Conservation (phyloP, 1,140 invertebrate genomes). For the Drosophila nasuta region DNA sequence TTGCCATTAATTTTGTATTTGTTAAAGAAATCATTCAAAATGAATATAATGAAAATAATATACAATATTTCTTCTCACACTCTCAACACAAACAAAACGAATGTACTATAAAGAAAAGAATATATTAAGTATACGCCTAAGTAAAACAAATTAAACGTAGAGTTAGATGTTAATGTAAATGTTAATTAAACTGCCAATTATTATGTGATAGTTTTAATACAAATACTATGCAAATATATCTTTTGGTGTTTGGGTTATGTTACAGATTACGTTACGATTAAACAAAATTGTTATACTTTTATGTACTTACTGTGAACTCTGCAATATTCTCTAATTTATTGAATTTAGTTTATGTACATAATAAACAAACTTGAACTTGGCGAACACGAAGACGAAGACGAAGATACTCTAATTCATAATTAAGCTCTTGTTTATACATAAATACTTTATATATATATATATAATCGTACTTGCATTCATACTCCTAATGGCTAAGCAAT, state of each 20-base stretch:
- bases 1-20: slow-evolving; percentile 76
- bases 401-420: slow-evolving; percentile 56
- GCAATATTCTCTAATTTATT: slow-evolving; percentile 82
- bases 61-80: slow-evolving; percentile 24
- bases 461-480: slow-evolving; percentile 5
- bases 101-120: slow-evolving; percentile 32
- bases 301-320: slow-evolving; percentile 56
- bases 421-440: slow-evolving; percentile 43
- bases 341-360: slow-evolving; percentile 67
- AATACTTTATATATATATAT: slow-evolving; percentile 4
- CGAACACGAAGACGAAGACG: slow-evolving; percentile 3
- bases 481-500: slow-evolving; percentile 10
- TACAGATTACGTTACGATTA: slow-evolving; percentile 41
- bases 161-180: slow-evolving; percentile 43
- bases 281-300: slow-evolving; percentile 39
- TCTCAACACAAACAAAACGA: not conserved
- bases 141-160: slow-evolving; percentile 48
- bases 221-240: slow-evolving; percentile 46
- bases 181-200: slow-evolving; percentile 79
- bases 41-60: not conserved
- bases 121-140: slow-evolving; percentile 28
- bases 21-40: slow-evolving; percentile 44
- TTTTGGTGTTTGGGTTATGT: slow-evolving; percentile 78
- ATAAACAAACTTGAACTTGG: slow-evolving; percentile 27
- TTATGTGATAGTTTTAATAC: slow-evolving; percentile 81